Evolutionary conservation across 2,113 vertebrate species (phyloP).

Genomic region (Vulpes lagopus): DNA sequence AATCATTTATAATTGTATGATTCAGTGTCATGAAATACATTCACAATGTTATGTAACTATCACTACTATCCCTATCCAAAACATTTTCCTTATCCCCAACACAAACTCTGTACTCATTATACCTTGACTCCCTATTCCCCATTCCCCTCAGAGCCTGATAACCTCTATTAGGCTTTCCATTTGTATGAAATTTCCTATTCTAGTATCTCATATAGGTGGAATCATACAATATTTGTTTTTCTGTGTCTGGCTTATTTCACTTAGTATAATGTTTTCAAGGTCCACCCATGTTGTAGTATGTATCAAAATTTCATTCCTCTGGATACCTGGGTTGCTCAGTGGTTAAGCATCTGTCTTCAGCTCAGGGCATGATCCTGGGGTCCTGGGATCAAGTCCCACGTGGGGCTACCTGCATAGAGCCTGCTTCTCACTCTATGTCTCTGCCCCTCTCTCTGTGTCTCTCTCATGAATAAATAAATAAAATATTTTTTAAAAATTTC

Average conservation of each 20-base stretch:
- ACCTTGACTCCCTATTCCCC: neutral
- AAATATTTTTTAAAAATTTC: neutral
- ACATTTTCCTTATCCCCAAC: neutral
- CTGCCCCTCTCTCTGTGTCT: too few relatives aligned
- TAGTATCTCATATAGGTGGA: neutral
- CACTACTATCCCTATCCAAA: neutral
- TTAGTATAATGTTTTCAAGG: constrained; percentile 2
- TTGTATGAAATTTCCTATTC: neutral
- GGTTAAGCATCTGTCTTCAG: too few relatives aligned
- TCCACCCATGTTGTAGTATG: neutral
- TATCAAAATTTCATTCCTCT: neutral
- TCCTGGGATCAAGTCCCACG: too few relatives aligned
- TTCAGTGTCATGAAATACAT: neutral
- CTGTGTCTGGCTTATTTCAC: neutral
- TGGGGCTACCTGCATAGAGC: too few relatives aligned
- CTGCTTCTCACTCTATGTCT: too few relatives aligned
- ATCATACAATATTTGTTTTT: neutral
- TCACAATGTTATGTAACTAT: neutral
- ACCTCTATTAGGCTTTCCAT: neutral
- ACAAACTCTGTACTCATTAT: neutral
- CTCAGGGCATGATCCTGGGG: too few relatives aligned
- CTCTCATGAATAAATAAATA: too few relatives aligned
- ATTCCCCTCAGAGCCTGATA: neutral
- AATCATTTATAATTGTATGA: neutral
- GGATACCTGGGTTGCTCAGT: too few relatives aligned